Evolutionary conservation across 2,888 invertebrate species (phyloP), one percentile per base, ranked within the genome.

Genomic region (Aphodius sticticus): DNA sequence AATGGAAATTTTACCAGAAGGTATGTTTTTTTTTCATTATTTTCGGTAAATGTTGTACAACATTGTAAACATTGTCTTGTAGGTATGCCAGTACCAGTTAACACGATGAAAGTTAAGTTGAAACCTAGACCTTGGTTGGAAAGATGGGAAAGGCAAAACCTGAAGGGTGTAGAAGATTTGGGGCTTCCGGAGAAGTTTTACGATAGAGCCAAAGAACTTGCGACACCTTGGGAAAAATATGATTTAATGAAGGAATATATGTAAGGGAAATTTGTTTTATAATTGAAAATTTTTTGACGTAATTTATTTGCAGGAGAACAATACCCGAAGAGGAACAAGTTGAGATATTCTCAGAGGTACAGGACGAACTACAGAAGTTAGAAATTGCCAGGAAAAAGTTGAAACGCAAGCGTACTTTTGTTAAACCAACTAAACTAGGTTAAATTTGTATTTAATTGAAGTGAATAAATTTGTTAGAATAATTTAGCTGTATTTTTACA

Each of bases 201-300:
- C 79, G 84, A 85, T 35, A 91, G 92, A 78, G 92, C 94, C 6
- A 90, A 92, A 82, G 87, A 91, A 77, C 87, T 91, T 53, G 92
- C 91, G 71, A 94, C 91, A 83, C 96, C 96, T 0, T 96, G 95
- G 93, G 96, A 96, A 87, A 95, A 97, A 91, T 96, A 94, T 89
- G 99, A 99, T 89, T 90, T 99, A 77, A 98, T 99, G 97, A 96
- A 96, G 88, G 92, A 94, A 81, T 99, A 99, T 88, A 95, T 98
- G 92, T 94, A 88, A 85, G 86, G 70, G 37, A 78, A 74, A 76
- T 71, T 78, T 38, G 77, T 80, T 79, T 81, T 16, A 69, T 3
- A 70, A 75, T 16, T 37, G 26, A 76, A 2, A 76, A 76, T 79
- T 77, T 35, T 70, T 72, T 79, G 9, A 36, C 38, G 69, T 81